Conservation (phyloP, 2,797 vertebrate genomes). For the Fundulus diaphanus region DNA sequence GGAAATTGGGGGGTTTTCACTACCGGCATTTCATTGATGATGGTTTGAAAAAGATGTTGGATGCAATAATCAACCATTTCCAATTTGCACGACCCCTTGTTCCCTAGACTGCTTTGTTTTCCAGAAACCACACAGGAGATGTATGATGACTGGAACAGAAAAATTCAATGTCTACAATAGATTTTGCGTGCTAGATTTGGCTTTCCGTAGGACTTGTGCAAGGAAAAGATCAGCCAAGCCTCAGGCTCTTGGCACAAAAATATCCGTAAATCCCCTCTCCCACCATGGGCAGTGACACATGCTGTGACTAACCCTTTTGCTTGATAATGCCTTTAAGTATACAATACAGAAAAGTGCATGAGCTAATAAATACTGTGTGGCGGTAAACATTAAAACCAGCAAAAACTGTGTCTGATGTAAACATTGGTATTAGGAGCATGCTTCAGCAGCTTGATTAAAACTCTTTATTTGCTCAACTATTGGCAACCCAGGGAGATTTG, state of each 20-base stretch:
- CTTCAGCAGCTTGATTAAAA: slow-evolving; percentile 50
- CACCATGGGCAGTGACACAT: slow-evolving; percentile 66
- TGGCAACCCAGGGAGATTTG: slow-evolving; percentile 37
- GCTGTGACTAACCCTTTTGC: slow-evolving; percentile 71
- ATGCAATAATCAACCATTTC: slow-evolving; percentile 42
- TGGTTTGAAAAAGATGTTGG: slow-evolving; percentile 49
- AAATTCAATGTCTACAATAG: slow-evolving; percentile 42
- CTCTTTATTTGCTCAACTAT: slow-evolving; percentile 35
- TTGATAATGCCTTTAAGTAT: slow-evolving; percentile 58
- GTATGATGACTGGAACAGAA: slow-evolving; percentile 30
- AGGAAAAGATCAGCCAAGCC: slow-evolving; percentile 60
- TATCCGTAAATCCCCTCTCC: slow-evolving; percentile 66
- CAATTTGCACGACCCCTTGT: slow-evolving; percentile 22
- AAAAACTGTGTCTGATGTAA: slow-evolving; percentile 42
- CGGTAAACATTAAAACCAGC: slow-evolving; percentile 34
- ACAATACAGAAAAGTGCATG: slow-evolving; percentile 52
- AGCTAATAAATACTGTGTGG: slow-evolving; percentile 56
- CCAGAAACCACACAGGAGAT: slow-evolving; percentile 32
- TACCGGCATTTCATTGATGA: slow-evolving; percentile 57
- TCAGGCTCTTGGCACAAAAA: slow-evolving; percentile 67
- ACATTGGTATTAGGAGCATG: slow-evolving; percentile 39
- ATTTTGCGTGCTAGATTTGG: slow-evolving; percentile 61
- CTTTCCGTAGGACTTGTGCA: slow-evolving; percentile 41
- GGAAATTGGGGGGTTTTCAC: slow-evolving; percentile 59
- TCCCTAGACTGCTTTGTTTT: slow-evolving; percentile 29